Percentiles rank a stretch among this genome's conserved stretches.
phyloP scores from a whole-genome alignment of 2,113 vertebrate species.

The Pygoscelis antarcticus region DNA sequence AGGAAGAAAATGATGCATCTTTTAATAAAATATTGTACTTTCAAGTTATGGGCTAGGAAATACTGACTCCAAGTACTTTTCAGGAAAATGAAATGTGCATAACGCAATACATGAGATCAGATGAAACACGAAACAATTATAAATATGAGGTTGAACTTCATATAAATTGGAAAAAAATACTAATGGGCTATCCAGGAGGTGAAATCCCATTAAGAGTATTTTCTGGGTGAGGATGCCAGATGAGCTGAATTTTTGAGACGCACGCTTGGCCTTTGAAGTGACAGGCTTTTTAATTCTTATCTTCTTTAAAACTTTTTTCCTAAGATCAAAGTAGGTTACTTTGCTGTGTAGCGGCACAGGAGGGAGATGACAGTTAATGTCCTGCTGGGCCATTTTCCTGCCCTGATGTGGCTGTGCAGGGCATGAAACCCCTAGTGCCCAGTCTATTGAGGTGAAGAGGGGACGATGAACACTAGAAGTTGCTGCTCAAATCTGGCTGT shows the following conservation, averaged over 20 bases:
- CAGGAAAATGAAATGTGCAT: not conserved
- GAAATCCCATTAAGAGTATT: not conserved
- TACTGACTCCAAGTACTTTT: not conserved
- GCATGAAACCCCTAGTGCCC: rapidly evolving
- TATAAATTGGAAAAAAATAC: not conserved
- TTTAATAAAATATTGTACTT: not conserved
- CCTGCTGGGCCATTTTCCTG: not conserved
- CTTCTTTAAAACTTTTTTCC: not conserved
- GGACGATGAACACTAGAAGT: not conserved
- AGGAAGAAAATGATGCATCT: not conserved
- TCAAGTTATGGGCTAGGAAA: not conserved
- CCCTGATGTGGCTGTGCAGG: rapidly evolving
- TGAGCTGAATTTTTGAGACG: not conserved
- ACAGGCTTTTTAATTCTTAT: not conserved
- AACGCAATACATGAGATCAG: not conserved
- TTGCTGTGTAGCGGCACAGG: rapidly evolving
- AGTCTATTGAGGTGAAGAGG: not conserved
- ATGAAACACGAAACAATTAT: not conserved
- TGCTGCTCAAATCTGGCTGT: not conserved
- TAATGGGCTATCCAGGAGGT: not conserved
- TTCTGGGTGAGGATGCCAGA: not conserved
- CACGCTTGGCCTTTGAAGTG: not conserved
- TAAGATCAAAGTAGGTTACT: not conserved
- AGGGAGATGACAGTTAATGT: not conserved
- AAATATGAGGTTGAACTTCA: not conserved